Evolutionary conservation across 2,113 vertebrate species (phyloP), one percentile per base, ranked within the genome.

Genomic region (Ursus arctos): DNA sequence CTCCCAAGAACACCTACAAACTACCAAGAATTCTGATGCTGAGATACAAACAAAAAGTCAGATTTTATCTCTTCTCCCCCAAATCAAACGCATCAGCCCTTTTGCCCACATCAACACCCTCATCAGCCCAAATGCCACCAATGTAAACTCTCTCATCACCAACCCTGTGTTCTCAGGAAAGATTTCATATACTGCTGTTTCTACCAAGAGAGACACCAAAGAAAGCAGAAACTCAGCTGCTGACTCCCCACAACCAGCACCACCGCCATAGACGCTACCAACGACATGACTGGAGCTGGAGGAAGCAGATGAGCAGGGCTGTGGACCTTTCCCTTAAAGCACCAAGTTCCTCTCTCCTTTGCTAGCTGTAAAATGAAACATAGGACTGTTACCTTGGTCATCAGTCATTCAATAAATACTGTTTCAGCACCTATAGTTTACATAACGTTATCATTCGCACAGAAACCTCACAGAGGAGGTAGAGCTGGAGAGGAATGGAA

Each of bases 351-450:
- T 67, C 82, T 94, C 83, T 59, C 49, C 53, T 87, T 59, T 63
- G 55, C 53, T 14, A 0, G 49, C 83, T 82, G 9, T 95, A 69
- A 92, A 91, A 94, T 88, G 47, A 91, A 26, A 86, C 16, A 21
- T 1, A 40, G 33, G 74, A 85, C 28, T 24, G 26, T 63, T 76
- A 72, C 57, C 14, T 96, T 33, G 93, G 76, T 77, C 82, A 33
- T 76, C 55, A 4, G 55, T 63, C 21, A 53, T 53, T 81, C 71
- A 94, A 97, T 96, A 98, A 98, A 97, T 24, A 81, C 79, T 53
- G 40, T 63, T 57, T 33, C 65, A 88, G 16, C 47, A 72, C 85
- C 59, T 77, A 59, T 7, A n/a, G 28, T 88, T 76, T 82, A 6
- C 14, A 21, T 26, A 28, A 57, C 28, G 57, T 71, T 53, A 77